Evolutionary conservation across 2,113 vertebrate species (phyloP), one percentile per base, ranked within the genome.

Genomic region (Genyomyrus donnyi): DNA sequence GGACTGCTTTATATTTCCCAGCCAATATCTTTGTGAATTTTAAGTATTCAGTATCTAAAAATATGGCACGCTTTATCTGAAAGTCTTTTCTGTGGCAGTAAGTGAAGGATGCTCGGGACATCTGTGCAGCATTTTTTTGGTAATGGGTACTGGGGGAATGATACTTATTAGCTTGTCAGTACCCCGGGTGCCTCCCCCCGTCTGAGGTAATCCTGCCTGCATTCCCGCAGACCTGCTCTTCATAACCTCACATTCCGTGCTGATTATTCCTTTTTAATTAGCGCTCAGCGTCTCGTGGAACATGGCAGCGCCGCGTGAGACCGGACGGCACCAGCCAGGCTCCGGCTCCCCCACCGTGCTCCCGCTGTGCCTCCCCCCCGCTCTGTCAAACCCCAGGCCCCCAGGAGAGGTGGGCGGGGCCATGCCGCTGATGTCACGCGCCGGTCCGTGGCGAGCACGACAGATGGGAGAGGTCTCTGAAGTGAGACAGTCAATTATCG

Each of bases 401-500:
- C 66, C 49, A 19, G 27, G 10, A 87, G 85, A 1, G 50, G 48
- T 48, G 24, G 56, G 87, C 0, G 35, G 35, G 9, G 53, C 56
- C 87, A 21, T 27, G 3, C 56, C 5, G 53, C 53, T 11, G 21
- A 66, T 62, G 17, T 88, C 56, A 46, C 9, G 8, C 2, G 31
- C 19, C 39, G 3, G 17, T 21, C 50, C 11, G 10, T 19, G 2
- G 49, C 2, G 8, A 83, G 52, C 52, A 11, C 19, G 45, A 53
- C 80, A 45, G 89, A 42, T 50, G 77, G 45, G n/a, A 49, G 66
- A 49, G 74, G 45, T 48, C 74, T 45, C 74, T 35, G 27, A 89
- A 84, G 70, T 53, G 74, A 89, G 58, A 42, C 88, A 42, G 35
- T 89, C 52, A 56, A 53, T 89, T 89, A 89, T 89, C 89, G 24